Base-by-base conservation (phyloP, 2,888 invertebrate species). In the Polyploca ridens region DNA sequence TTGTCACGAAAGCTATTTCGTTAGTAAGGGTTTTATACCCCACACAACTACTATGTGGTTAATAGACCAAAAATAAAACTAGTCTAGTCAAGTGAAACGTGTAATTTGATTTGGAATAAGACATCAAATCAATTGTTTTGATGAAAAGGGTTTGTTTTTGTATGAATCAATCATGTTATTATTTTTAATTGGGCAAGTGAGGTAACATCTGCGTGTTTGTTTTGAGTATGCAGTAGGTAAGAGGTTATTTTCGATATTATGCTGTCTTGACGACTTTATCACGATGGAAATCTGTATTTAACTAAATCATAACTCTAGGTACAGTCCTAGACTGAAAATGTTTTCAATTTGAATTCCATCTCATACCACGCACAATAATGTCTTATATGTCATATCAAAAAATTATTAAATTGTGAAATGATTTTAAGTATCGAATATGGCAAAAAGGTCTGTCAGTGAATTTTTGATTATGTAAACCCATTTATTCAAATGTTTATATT, bases 61-160 rank as follows among this genome's bases (percentile, higher is more conserved):
- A 81, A 83, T 79, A 79, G 69, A 71, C 64, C 66, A 62, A 74
- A 78, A 81, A 71, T 66, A 77, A 76, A 72, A 77, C 63, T 63
- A 82, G 75, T 73, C 69, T 70, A 75, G 77, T 72, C 71, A 75
- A 83, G 61, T 81, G 81, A 80, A 85, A 88, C 86, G 76, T 89
- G 75, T 91, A 90, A 91, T 92, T 91, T 89, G 73, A 78, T 82
- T 66, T 67, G 65, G 80, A 89, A 84, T 85, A 89, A 92, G 91
- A 90, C 87, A 86, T 91, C 87, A 88, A 84, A 89, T 83, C 83
- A 86, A 87, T 89, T 87, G 87, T 88, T 90, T 82, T 82, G 81
- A 80, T 82, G 78, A 81, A 88, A 88, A 81, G 81, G 83, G 84
- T 87, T 81, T 81, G 85, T 86, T 87, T 88, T 87, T 88, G 72